Base-by-base conservation (phyloP, 2,113 vertebrate genomes). In the Pedetes capensis region DNA sequence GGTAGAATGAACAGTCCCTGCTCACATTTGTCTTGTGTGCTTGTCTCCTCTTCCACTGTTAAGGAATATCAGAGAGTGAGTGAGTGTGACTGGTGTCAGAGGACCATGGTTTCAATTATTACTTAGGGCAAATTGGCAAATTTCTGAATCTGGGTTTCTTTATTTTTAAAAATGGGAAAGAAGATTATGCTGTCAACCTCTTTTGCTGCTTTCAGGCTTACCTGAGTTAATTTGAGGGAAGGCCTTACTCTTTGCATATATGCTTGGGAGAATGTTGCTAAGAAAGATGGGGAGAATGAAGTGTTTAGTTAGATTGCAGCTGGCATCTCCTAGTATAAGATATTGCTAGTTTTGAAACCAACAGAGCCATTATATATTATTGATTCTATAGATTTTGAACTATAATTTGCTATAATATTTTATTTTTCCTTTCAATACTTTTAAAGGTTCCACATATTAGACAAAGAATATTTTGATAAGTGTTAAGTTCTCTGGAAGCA, bases 371-470 rank as follows among this genome's bases (percentile, higher is more conserved):
- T 71, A 25, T 6, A 22, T 39, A 72, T 32, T 27, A 47, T 12
- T 8, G 6, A 51, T 51, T 29, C 22, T 76, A 39, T 32, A 75
- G 47, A 42, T 11, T 66, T 87, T 87, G 57, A 87, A 34, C 42
- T 82, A 22, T 9, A n/a, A n/a, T n/a, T 84, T 91, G 29, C 20
- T 96, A 29, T 95, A 69, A 37, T 59, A 92, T 96, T 96, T 96
- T 96, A 96, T 96, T 96, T 71, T 96, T 87, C 6, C 76, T 95
- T 96, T 85, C 64, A 95, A 69, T 57, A 89, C 47, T 95, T 91
- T 93, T 87, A 96, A 96, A 96, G n/a, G 57, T 11, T 76, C 51
- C 44, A 94, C 68, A 88, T 72, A 91, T 44, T 68, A 89, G 27
- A 79, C 87, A 96, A 81, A 80, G 39, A 82, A 39, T 90, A 90